Base-by-base conservation (phyloP, 2,888 invertebrate genomes). In the Disparrhopalites patrizii region DNA sequence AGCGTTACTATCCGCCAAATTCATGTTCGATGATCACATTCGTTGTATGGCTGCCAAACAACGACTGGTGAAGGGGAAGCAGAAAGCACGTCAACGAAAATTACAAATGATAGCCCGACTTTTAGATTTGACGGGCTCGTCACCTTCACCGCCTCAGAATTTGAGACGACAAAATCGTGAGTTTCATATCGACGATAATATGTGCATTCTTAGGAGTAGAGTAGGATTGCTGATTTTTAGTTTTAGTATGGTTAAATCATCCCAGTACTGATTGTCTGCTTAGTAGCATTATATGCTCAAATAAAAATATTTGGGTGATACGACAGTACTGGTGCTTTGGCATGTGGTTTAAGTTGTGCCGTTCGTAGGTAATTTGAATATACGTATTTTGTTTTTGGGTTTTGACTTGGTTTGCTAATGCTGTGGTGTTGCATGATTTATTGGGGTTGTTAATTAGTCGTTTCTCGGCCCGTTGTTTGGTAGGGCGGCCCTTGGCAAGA, bases 1-100 rank as follows among this genome's bases (percentile, higher is more conserved):
- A 0, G 90, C 93, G 0, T 80, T 93, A n/a, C 81, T 95, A 8
- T 86, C 90, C 3, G 92, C 94, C 10, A 93, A 91, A 80, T 97
- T 99, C 80, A 86, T 97, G 68, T 99, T 99, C 79, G 98, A 99
- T 78, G 99, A 99, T 82, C 97, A 98, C 78, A 99, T 99, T 74
- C 85, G 98, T 31, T 98, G 97, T 78, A 96, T 98, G 96, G 97
- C 98, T 20, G 98, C 98, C 27, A 98, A 97, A 77, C 98, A 98
- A 79, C 91, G 90, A 65, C 76, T 82, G 36, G 78, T 79, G 8
- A 82, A 91, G 85, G 95, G 95, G 30, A 85, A 94, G 36, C 88
- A 91, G 76, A 95, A 93, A 80, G 94, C 97, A 0, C 86, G 98
- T 0, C 95, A 96, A 77, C 91, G 93, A 81, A 98, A 98, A 80